Conservation (phyloP, 2,113 vertebrate species). For the Laterallus jamaicensis region DNA sequence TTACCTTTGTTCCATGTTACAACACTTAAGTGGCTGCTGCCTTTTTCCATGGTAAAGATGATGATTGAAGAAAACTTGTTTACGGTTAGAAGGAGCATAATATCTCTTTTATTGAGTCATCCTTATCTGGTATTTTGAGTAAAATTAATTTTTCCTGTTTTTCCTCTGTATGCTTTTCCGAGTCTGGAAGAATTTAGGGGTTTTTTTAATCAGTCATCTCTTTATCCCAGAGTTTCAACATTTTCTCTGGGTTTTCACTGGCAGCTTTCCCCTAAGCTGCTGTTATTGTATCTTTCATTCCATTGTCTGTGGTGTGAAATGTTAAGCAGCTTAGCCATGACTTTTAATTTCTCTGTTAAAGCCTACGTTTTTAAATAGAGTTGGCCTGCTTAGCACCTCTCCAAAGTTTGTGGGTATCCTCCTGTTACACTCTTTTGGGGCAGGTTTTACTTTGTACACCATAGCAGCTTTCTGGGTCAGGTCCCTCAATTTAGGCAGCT, state of each 20-base stretch:
- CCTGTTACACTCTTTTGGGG: neutral
- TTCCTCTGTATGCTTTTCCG: neutral
- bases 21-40: neutral
- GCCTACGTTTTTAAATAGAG: neutral
- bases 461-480: neutral
- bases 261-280: constrained; percentile 20
- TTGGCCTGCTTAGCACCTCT: constrained; percentile 9
- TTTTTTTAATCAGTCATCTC: neutral
- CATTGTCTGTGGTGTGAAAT: constrained; percentile 26
- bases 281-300: constrained; percentile 17
- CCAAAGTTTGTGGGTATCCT: neutral
- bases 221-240: neutral
- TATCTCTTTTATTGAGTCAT: neutral
- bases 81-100: neutral
- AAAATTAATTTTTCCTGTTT: neutral
- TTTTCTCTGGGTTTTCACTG: constrained; percentile 32
- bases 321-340: constrained; percentile 40
- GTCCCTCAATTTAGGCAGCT: neutral
- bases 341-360: constrained; percentile 47
- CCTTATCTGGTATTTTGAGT: neutral
- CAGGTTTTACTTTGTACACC: neutral
- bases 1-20: neutral
- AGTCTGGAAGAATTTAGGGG: neutral
- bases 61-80: neutral
- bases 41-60: neutral